Evolutionary conservation across 2,888 invertebrate species (phyloP).

Genomic region (Dasysyrphus tricinctus): DNA sequence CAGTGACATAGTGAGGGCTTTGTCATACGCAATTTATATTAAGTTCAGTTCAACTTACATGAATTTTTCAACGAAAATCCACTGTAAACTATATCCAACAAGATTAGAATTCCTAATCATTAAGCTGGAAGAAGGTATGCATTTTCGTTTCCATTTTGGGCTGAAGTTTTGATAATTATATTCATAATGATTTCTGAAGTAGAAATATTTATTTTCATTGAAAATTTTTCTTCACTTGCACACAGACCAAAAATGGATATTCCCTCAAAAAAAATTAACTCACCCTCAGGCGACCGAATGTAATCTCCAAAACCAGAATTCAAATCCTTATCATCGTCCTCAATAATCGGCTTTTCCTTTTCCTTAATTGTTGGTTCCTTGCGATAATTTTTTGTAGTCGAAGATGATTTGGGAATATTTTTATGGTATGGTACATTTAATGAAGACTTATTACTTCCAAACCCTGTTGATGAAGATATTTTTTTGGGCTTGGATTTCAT

Average conservation of each 20-base stretch:
- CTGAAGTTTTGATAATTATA: no score
- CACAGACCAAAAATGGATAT: not conserved
- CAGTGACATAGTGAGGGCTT: no score
- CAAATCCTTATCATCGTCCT: conserved; percentile 79
- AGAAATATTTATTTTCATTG: no score
- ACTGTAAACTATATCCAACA: no score
- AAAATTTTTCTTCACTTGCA: no score
- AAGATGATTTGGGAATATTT: conserved; percentile 15
- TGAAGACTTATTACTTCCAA: conserved; percentile 55
- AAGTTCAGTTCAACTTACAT: no score
- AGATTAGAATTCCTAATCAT: no score
- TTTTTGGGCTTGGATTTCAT: conserved; percentile 65
- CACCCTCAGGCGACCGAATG: conserved; percentile 82
- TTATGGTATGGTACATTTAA: conserved; percentile 42
- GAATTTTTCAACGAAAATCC: no score
- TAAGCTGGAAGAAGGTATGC: no score
- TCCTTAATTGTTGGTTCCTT: conserved; percentile 51
- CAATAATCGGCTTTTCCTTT: not conserved
- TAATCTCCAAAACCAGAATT: conserved; percentile 83
- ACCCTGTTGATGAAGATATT: conserved; percentile 27
- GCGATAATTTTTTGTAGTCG: not conserved
- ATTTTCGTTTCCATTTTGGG: no score
- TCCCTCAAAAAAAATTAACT: conserved; percentile 59
- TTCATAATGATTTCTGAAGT: no score
- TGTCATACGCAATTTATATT: no score